Evolutionary conservation across 2,888 invertebrate genomes (phyloP).

Genomic region (Vannuccia rotundouncinata): DNA sequence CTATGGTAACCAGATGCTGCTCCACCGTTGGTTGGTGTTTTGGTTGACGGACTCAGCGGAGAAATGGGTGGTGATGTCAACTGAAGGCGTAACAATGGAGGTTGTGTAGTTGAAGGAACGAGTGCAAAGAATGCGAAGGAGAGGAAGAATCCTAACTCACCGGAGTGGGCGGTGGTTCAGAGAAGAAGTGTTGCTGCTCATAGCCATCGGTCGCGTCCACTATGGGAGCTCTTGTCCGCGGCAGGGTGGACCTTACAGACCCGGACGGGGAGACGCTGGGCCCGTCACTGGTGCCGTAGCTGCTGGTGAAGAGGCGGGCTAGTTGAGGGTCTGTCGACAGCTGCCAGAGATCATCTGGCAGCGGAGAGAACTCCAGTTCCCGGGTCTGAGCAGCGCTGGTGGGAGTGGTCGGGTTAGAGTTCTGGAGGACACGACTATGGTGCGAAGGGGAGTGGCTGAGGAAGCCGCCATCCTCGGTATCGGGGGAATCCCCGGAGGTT

Average conservation of each 20-base stretch:
- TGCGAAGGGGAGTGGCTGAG: neutral
- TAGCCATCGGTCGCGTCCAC: neutral
- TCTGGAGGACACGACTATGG: neutral
- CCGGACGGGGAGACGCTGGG: neutral
- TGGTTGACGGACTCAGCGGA: too few species aligned
- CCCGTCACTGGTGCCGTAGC: neutral
- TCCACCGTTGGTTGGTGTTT: too few species aligned
- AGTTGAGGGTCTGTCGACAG: neutral
- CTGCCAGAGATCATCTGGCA: constrained; percentile 9
- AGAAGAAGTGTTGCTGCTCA: neutral
- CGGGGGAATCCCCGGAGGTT: neutral
- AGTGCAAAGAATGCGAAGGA: too few species aligned
- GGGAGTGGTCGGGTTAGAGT: neutral
- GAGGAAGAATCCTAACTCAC: too few species aligned
- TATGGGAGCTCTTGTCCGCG: neutral
- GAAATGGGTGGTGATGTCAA: too few species aligned
- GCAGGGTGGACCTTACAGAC: neutral
- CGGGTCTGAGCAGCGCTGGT: neutral
- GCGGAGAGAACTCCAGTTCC: neutral
- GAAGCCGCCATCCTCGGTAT: constrained; percentile 1
- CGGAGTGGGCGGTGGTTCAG: neutral
- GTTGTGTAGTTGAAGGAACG: too few species aligned
- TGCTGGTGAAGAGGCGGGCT: neutral
- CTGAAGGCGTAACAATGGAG: too few species aligned
- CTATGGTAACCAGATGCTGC: too few species aligned